A percentile compares a stretch with the other conserved stretches of the same genome.
Conservation (phyloP, 2,113 vertebrate genomes). For the Dendropsophus ebraccatus region DNA sequence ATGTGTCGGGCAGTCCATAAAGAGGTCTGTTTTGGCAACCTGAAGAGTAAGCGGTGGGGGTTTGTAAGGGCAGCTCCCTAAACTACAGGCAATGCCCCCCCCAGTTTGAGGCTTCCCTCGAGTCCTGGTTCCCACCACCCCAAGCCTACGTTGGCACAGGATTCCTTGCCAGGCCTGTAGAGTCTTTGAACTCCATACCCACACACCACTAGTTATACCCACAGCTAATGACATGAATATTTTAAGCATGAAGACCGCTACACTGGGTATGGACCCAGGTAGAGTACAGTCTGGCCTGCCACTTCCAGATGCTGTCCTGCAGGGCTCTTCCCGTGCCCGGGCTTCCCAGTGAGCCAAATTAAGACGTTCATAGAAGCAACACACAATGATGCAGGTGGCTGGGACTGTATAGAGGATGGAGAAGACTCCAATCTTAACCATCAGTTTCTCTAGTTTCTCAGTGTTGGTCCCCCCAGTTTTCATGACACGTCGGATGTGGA, state of each 20-base stretch:
- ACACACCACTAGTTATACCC: slow-evolving; percentile 97
- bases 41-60: slow-evolving; percentile 87
- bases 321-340: slow-evolving; percentile 81
- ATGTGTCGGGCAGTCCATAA: slow-evolving; percentile 90
- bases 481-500: slow-evolving; percentile 97
- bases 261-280: slow-evolving; percentile 87
- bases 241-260: slow-evolving; percentile 98
- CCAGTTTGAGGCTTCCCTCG: slow-evolving; percentile 84
- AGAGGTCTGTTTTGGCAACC: slow-evolving; percentile 91
- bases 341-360: slow-evolving; percentile 95
- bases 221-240: slow-evolving; percentile 99
- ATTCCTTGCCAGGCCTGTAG: slow-evolving; percentile 94
- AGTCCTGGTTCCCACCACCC: slow-evolving; percentile 77
- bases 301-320: slow-evolving; percentile 71
- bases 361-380: slow-evolving; percentile 95
- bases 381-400: slow-evolving; percentile 94
- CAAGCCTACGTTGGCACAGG: slow-evolving; percentile 89
- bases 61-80: slow-evolving; percentile 91
- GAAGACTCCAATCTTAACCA: slow-evolving; percentile 98
- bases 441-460: slow-evolving; percentile 96
- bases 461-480: slow-evolving; percentile 97
- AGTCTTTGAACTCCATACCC: slow-evolving; percentile 99
- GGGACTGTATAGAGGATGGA: slow-evolving; percentile 97
- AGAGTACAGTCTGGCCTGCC: slow-evolving; percentile 84
- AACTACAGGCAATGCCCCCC: slow-evolving; percentile 80